A percentile compares a stretch with the other conserved stretches of the same genome.
Evolutionary conservation across 2,797 vertebrate genomes (phyloP).

Genomic region (Lacerta agilis): DNA sequence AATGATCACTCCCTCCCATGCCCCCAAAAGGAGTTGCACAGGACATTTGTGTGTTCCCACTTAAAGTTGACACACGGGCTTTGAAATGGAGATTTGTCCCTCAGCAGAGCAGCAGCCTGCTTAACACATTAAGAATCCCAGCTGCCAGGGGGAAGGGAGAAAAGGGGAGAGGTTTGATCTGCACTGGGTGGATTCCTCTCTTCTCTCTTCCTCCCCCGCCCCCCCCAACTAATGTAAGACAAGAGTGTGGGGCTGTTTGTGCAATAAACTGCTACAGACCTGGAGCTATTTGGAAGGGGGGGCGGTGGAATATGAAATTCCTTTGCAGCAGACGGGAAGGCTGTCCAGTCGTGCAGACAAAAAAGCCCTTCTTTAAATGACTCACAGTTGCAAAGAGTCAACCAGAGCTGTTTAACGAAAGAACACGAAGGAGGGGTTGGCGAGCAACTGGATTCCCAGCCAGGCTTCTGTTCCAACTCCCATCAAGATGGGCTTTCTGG

Average conservation of each 20-base stretch:
- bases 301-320: conserved; percentile 35
- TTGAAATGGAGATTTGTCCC: conserved; percentile 45
- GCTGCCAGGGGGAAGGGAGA: conserved; percentile 22
- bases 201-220: not conserved
- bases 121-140: conserved; percentile 37
- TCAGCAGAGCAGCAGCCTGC: conserved; percentile 5
- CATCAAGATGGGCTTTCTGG: not conserved
- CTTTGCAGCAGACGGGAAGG: conserved; percentile 38
- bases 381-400: conserved; percentile 38
- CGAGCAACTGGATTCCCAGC: not conserved
- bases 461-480: not conserved
- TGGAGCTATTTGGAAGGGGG: conserved; percentile 18
- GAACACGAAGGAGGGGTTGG: not conserved
- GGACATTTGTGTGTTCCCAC: conserved; percentile 13
- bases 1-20: not conserved
- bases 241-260: conserved; percentile 3
- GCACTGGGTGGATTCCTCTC: not conserved
- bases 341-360: conserved; percentile 38
- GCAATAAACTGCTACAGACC: conserved; percentile 28
- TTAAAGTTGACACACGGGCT: conserved; percentile 40
- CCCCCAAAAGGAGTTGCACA: not conserved
- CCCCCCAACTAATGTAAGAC: not conserved
- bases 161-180: conserved; percentile 24
- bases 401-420: conserved; percentile 24
- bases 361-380: conserved; percentile 46